These are phyloP conservation scores for Felis chaus DNA, from an alignment of 2,113 vertebrate genomes.

Conservation along the genomic window DNA sequence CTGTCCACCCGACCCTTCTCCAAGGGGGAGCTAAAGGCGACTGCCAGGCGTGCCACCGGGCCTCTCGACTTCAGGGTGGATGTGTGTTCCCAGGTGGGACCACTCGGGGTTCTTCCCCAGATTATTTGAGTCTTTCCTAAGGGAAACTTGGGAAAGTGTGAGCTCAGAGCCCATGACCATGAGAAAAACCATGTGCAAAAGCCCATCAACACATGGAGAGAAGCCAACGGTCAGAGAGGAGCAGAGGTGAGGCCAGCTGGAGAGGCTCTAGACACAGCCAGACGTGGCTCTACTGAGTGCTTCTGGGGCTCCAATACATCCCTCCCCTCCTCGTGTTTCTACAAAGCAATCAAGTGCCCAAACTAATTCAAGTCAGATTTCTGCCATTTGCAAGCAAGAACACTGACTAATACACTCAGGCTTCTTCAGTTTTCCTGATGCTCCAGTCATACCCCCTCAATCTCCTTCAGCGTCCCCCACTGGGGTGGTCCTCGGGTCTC, in stretches of 20 bases:
- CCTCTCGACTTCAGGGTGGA: background rate
- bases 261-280: background rate
- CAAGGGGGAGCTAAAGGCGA: background rate
- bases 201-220: background rate
- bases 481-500: background rate
- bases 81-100: background rate
- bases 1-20: background rate
- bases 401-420: background rate
- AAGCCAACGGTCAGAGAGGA: background rate
- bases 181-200: background rate
- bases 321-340: background rate
- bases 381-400: background rate
- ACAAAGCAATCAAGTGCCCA: background rate
- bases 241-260: background rate
- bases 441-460: background rate
- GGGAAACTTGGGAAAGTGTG: background rate
- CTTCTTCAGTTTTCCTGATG: background rate
- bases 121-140: background rate
- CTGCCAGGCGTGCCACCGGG: rapidly evolving
- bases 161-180: background rate
- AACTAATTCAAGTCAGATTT: background rate
- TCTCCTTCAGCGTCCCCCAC: background rate
- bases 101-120: background rate
- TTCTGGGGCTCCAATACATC: background rate
- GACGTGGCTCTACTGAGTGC: background rate